Percentiles rank a stretch among this genome's conserved stretches.
Conservation (phyloP, 2,797 vertebrate species). For the Coilia nasus region DNA sequence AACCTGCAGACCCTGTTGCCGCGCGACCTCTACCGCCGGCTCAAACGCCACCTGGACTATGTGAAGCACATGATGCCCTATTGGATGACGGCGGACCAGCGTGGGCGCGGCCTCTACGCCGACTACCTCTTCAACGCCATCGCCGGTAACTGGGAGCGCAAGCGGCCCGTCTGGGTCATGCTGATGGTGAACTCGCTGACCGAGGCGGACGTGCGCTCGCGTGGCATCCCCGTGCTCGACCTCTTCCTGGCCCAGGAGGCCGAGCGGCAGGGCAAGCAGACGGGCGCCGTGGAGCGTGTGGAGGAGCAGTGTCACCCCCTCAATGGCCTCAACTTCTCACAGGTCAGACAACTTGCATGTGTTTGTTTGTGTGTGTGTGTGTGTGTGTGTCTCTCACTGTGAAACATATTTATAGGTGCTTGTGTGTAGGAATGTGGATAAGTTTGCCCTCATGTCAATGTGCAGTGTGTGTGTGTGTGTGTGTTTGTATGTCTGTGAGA, state of each 20-base stretch:
- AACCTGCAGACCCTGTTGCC: slow-evolving; percentile 85
- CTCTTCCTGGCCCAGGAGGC: slow-evolving; percentile 87
- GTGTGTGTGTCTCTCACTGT: background rate
- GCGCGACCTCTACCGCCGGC: slow-evolving; percentile 81
- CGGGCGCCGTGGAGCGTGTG: slow-evolving; percentile 83
- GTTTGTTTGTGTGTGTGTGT: slow-evolving; percentile 58
- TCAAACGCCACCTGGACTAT: slow-evolving; percentile 87
- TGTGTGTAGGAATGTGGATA: background rate
- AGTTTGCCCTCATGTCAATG: no score
- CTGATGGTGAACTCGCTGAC: slow-evolving; percentile 90
- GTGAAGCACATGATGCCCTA: slow-evolving; percentile 87
- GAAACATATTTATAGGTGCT: background rate
- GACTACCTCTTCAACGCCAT: slow-evolving; percentile 90
- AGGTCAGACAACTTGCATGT: slow-evolving; percentile 76
- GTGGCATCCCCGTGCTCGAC: slow-evolving; percentile 83
- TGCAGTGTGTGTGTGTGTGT: slow-evolving; percentile 42
- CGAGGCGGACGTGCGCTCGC: slow-evolving; percentile 81
- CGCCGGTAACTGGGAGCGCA: slow-evolving; percentile 88
- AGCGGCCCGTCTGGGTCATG: slow-evolving; percentile 89
- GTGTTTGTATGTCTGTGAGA: slow-evolving; percentile 40
- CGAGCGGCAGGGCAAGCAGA: slow-evolving; percentile 82
- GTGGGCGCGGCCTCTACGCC: slow-evolving; percentile 83
- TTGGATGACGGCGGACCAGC: slow-evolving; percentile 86
- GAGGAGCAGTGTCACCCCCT: slow-evolving; percentile 87
- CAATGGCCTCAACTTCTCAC: slow-evolving; percentile 86